Evolutionary conservation across 2,888 invertebrate species (phyloP).

Genomic region (Gastrophysa polygoni): DNA sequence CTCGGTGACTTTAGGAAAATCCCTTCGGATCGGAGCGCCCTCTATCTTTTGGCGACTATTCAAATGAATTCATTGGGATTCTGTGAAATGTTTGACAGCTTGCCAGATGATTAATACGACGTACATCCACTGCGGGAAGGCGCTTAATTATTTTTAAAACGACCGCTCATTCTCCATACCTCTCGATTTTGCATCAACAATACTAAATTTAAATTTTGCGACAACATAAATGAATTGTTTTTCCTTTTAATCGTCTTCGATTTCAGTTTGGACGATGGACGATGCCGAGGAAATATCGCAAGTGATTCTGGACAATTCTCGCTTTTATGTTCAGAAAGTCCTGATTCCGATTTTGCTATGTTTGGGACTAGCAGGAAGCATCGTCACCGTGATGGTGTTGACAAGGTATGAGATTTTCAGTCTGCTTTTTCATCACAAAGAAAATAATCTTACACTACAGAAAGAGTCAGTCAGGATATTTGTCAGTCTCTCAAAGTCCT

Average conservation of each 20-base stretch:
- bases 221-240: not conserved
- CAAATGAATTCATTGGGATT: not conserved
- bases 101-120: not conserved
- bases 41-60: not conserved
- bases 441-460: too few relatives aligned
- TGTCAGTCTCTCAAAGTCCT: too few relatives aligned
- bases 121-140: not conserved
- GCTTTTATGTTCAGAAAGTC: constrained; percentile 67
- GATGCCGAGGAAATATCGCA: constrained; percentile 38
- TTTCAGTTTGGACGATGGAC: constrained; percentile 26
- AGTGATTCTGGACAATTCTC: constrained; percentile 53
- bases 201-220: not conserved
- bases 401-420: constrained; percentile 58
- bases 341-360: constrained; percentile 68
- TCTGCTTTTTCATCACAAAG: not conserved
- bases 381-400: constrained; percentile 62
- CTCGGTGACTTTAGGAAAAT: too few relatives aligned
- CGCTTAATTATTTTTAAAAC: not conserved
- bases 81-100: not conserved
- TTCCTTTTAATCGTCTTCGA: too few relatives aligned
- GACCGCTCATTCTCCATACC: not conserved
- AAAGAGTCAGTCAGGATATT: too few relatives aligned
- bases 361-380: constrained; percentile 73
- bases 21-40: too few relatives aligned
- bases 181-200: not conserved